Percentiles rank a stretch among this genome's conserved stretches.
phyloP scores from a whole-genome alignment of 1,140 invertebrate species.

The Andrena cerasifolii region DNA sequence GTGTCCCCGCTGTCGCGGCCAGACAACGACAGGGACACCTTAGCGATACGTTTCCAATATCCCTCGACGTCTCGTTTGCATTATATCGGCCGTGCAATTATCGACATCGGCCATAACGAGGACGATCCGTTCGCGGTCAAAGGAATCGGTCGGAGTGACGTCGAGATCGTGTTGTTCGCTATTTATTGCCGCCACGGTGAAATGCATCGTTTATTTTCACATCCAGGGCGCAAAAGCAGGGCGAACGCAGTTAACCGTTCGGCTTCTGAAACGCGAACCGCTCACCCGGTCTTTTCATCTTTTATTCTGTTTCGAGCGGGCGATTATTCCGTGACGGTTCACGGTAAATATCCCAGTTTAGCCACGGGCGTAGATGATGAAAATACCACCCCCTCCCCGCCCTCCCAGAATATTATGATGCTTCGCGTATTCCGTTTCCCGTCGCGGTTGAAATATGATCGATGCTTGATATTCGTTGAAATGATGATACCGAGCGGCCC shows the following conservation, averaged over 20 bases:
- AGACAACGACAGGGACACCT: constrained; percentile 52
- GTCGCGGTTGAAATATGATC: neutral
- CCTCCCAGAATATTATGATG: neutral
- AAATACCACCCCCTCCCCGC: neutral
- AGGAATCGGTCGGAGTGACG: constrained; percentile 40
- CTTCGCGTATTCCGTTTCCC: neutral
- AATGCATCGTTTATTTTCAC: constrained; percentile 27
- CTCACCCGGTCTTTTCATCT: neutral
- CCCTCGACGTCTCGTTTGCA: constrained; percentile 61
- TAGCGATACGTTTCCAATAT: constrained; percentile 64
- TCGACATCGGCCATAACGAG: constrained; percentile 51
- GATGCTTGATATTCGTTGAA: constrained; percentile 21
- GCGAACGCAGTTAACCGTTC: constrained; percentile 9
- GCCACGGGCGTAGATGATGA: neutral
- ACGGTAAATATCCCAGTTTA: constrained; percentile 14
- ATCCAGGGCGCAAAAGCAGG: constrained; percentile 7
- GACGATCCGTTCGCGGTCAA: constrained; percentile 49
- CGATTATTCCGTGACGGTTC: neutral
- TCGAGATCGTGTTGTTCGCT: constrained; percentile 31
- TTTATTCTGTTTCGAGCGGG: neutral
- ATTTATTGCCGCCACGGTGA: constrained; percentile 31
- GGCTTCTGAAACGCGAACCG: neutral
- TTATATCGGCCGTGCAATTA: constrained; percentile 55
- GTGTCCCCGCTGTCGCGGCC: constrained; percentile 58
- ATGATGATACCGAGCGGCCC: constrained; percentile 39